Base-by-base conservation (phyloP, 2,113 vertebrate species). In the Carassius carassius region DNA sequence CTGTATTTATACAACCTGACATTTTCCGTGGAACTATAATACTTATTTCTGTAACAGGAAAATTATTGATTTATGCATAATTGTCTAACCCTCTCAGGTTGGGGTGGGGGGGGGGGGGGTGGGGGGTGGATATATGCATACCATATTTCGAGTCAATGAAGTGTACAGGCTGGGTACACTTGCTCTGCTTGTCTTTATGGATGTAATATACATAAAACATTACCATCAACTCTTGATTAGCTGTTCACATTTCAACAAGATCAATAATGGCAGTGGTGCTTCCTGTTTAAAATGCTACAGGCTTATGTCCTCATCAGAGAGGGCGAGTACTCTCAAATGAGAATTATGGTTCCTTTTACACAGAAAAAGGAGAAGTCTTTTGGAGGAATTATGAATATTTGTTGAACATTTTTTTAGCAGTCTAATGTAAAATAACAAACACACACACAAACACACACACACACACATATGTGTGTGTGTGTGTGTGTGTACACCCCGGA, bases 61-160 rank as follows among this genome's bases (percentile, higher is more conserved):
- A 83, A 93, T 88, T 96, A 97, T 96, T 95, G 96, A 97, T 96
- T 96, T 96, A 94, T 94, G 95, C 96, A 98, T 98, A 96, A 98
- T 97, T 97, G 95, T 94, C 92, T 92, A 94, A 94, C 93, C 94
- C 95, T 93, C 93, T 93, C 86, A 88, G 93, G 95, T 91, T 37
- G 37, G 37, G 92, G n/a, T n/a, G n/a, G n/a, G 37, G 37, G 92
- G 37, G 37, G 92, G 37, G 37, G 92, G 37, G 37, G 92, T 37
- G 37, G 37, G 92, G 2, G 95, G 92, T 91, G 95, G 93, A 96
- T 95, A 96, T 95, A 96, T 94, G 95, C 96, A 95, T 94, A 94
- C 93, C 94, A 94, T 92, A 94, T 95, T 95, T 96, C 94, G 94
- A 94, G 94, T 95, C 96, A 96, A 95, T 95, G 94, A 92, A 95